Evolutionary conservation across 1,140 invertebrate species (phyloP), one percentile per base, ranked within the genome.

Genomic region (Phocides pigmalion): DNA sequence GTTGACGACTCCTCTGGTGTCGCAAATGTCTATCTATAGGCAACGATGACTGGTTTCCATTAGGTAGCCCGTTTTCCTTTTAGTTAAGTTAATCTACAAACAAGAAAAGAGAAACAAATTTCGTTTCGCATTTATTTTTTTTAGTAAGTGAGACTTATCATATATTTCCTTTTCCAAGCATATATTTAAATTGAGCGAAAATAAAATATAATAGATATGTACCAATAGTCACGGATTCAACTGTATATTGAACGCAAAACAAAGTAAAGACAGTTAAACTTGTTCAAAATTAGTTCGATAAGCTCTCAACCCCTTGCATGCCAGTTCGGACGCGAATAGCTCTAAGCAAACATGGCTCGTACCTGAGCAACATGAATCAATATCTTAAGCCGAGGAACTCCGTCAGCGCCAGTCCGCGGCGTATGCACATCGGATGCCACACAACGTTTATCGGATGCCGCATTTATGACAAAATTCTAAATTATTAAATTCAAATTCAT

Each of bases 321-420:
- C 39, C 20, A 20, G 50, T 19, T 53, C 37, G 22, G 53, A 56
- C 41, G 8, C 39, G 63, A 68, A 66, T 71, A 69, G 70, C 67
- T 69, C 22, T 50, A 37, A 63, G 53, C 50, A 63, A 72, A 76
- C 71, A 81, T 65, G 58, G 53, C 12, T 59, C 64, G 66, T 82
- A 87, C 83, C 83, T 86, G 82, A 70, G 84, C 70, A 65, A 70
- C 66, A 80, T 83, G 75, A 86, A 86, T 84, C 82, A 82, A 86
- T 86, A 86, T 79, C 76, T 70, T 69, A 46, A 72, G 76, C 74
- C 32, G 32, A 80, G 66, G 67, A 79, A 82, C 63, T 81, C 79
- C 73, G 86, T 83, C 84, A 64, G 79, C 81, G 83, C 78, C 63
- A 64, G 25, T 3, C 20, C 25, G 59, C 64, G 67, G 66, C 65